Percentiles rank a stretch among this genome's conserved stretches.
phyloP scores from a whole-genome alignment of 2,888 invertebrate species.

The Eulithis prunata region DNA sequence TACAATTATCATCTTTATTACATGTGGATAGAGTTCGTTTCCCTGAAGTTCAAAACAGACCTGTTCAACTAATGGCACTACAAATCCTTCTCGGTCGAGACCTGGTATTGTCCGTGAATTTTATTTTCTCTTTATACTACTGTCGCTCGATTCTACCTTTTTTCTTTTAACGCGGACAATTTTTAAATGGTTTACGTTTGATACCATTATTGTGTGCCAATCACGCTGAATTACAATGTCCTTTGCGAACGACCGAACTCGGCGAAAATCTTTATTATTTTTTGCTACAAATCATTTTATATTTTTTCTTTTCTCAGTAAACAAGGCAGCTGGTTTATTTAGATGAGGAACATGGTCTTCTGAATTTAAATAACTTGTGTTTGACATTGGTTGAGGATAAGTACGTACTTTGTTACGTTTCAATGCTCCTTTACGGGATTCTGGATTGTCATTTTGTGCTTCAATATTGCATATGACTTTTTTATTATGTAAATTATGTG shows the following conservation, averaged over 20 bases:
- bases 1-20: constrained; percentile 36
- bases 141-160: constrained; percentile 68
- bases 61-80: constrained; percentile 77
- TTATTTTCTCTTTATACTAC: constrained; percentile 76
- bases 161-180: constrained; percentile 80
- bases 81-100: constrained; percentile 75
- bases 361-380: constrained; percentile 72
- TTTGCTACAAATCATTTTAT: constrained; percentile 77
- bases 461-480: constrained; percentile 22
- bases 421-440: constrained; percentile 38
- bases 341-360: constrained; percentile 69
- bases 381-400: constrained; percentile 57
- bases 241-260: constrained; percentile 78
- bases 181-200: constrained; percentile 83
- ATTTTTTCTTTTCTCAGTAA: constrained; percentile 64
- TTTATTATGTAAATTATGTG: constrained; percentile 32
- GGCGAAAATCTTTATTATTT: constrained; percentile 74
- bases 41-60: constrained; percentile 38
- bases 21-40: constrained; percentile 42
- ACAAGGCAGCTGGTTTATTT: constrained; percentile 79
- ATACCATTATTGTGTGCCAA: constrained; percentile 85
- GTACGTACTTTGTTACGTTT: constrained; percentile 34
- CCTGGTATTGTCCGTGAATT: constrained; percentile 77
- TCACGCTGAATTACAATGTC: constrained; percentile 84
- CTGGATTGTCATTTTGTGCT: constrained; percentile 34